Conservation (phyloP, 2,888 invertebrate genomes). For the Pseudococcus longispinus region DNA sequence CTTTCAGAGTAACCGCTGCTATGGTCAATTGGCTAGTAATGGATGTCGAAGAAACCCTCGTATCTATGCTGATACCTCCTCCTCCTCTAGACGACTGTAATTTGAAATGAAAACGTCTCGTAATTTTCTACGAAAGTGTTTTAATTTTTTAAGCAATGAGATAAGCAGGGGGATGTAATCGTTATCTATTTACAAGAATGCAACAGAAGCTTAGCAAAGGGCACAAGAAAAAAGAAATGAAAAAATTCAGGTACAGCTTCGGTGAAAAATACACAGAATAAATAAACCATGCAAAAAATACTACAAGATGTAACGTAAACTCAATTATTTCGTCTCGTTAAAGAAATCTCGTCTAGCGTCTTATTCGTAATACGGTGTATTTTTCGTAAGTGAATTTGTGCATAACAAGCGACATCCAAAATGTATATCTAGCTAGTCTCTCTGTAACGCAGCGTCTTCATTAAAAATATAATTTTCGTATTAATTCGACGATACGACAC, state of each 20-base stretch:
- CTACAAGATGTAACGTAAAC: not conserved
- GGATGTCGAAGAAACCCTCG: slow-evolving; percentile 68
- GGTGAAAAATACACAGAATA: not conserved
- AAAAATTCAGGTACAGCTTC: not conserved
- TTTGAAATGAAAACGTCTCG: not conserved
- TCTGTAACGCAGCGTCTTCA: not conserved
- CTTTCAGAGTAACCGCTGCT: slow-evolving; percentile 67
- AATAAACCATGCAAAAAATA: not conserved
- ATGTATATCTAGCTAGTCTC: not conserved
- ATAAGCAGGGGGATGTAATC: too few species aligned
- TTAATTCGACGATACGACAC: not conserved
- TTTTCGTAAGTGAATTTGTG: not conserved
- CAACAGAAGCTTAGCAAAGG: not conserved
- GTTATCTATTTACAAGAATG: too few species aligned
- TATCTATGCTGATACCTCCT: slow-evolving; percentile 72
- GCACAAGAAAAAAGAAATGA: not conserved
- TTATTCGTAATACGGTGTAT: not conserved
- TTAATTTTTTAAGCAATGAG: too few species aligned
- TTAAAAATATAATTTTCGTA: slow-evolving; percentile 29
- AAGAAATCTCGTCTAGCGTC: not conserved
- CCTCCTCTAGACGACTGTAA: slow-evolving; percentile 65
- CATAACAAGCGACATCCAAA: not conserved
- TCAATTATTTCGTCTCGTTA: slow-evolving; percentile 35
- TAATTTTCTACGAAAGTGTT: too few species aligned
- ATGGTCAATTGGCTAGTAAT: slow-evolving; percentile 70